phyloP scores from a whole-genome alignment of 2,113 vertebrate species.

The Aptenodytes forsteri region DNA sequence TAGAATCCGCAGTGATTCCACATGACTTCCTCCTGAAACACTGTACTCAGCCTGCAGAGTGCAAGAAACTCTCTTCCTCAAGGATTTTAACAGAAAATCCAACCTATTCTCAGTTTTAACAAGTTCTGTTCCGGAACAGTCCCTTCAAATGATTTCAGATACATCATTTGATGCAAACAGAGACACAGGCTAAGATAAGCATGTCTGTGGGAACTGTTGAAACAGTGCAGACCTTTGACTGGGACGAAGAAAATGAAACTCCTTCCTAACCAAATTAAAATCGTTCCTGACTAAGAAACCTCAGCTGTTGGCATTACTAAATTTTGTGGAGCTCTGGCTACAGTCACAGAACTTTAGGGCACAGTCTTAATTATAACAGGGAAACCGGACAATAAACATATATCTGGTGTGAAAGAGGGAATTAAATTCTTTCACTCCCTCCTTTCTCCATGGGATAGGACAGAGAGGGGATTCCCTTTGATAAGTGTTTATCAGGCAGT shows the following conservation, averaged over 20 bases:
- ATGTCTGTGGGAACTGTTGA: background rate
- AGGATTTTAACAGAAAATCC: background rate
- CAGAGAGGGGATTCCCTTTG: background rate
- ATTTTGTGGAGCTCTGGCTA: background rate
- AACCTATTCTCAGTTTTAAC: background rate
- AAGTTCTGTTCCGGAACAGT: background rate
- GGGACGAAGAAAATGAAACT: background rate
- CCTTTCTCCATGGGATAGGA: background rate
- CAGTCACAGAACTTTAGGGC: background rate
- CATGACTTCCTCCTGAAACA: background rate
- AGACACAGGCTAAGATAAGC: background rate
- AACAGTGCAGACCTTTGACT: background rate
- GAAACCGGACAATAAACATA: background rate
- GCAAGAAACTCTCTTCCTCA: background rate
- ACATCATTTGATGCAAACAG: background rate
- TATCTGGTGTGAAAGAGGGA: background rate
- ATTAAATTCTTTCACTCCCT: background rate
- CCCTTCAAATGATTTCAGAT: background rate
- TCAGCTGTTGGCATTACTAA: background rate
- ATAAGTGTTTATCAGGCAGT: background rate
- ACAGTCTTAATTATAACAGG: background rate
- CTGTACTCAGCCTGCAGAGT: background rate
- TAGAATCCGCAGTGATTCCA: background rate
- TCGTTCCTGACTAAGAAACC: background rate
- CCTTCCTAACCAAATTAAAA: background rate